A percentile compares a stretch with the other conserved stretches of the same genome.
phyloP scores from a whole-genome alignment of 2,888 invertebrate species.

The Laothoe populi region DNA sequence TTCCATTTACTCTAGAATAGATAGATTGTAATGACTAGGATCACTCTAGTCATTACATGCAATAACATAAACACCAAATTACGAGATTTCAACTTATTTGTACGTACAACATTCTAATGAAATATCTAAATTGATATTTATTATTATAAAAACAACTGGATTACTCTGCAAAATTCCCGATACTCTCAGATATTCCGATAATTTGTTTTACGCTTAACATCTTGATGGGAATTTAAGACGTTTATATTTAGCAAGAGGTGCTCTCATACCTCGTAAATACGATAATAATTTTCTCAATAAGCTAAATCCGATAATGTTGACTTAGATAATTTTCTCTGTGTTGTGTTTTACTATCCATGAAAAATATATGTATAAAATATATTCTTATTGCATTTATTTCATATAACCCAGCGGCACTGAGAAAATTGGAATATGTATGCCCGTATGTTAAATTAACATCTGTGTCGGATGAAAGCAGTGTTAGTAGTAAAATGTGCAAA shows the following conservation, averaged over 20 bases:
- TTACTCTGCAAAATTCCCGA: slow-evolving; percentile 37
- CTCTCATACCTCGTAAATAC: slow-evolving; percentile 26
- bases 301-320: slow-evolving; percentile 16
- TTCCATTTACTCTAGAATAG: too few relatives aligned
- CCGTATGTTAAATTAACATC: slow-evolving; percentile 1
- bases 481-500: slow-evolving; percentile 16
- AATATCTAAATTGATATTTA: slow-evolving; percentile 20
- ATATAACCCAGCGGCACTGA: background rate
- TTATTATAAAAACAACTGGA: slow-evolving; percentile 8
- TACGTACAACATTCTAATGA: background rate
- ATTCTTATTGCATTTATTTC: too few relatives aligned
- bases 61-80: background rate
- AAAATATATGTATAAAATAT: too few relatives aligned
- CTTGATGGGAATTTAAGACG: slow-evolving; percentile 41
- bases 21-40: too few relatives aligned
- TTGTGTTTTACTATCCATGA: background rate
- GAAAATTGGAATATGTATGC: background rate
- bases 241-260: slow-evolving; percentile 35
- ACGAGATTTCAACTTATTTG: background rate
- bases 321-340: background rate
- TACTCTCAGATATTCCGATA: slow-evolving; percentile 44
- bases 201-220: slow-evolving; percentile 41
- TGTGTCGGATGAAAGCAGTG: background rate
- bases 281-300: slow-evolving; percentile 27
- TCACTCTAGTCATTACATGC: background rate